Base-by-base conservation (phyloP, 2,888 invertebrate genomes). In the Eledone cirrhosa region DNA sequence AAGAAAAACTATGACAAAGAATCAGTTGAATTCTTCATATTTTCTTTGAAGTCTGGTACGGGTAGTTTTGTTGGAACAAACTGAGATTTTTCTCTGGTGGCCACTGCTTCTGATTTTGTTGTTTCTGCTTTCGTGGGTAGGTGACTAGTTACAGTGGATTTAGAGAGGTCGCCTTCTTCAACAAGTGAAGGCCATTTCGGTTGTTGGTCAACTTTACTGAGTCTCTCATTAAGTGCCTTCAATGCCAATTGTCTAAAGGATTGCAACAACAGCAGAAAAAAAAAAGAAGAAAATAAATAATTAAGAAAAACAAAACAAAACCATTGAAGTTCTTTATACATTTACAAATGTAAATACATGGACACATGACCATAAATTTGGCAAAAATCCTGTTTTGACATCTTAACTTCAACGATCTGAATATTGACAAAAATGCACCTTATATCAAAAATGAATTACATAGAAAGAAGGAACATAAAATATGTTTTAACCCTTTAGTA, bases 171-270 rank as follows among this genome's bases (percentile, higher is more conserved):
- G 47, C 85, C 85, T 33, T 87, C 87, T 53, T 89, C 90, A 29
- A 88, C 88, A 82, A 90, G 82, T 16, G 87, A 84, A 0, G 90
- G 90, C 90, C 90, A 90, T 69, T 79, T 85, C 1, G 86, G 82
- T 22, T 82, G 80, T 27, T 85, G 82, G 24, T 86, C 86, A 2
- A 85, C 82, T 83, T 90, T 90, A 80, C 85, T 89, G 72, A 97
- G 92, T 85, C 97, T 93, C 92, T 97, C 97, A 90, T 96, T 97
- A 82, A 98, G 92, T 3, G 97, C 97, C 91, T 97, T 98, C 82
- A 98, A 92, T 48, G 98, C 98, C 87, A 97, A 96, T 95, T 97
- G 97, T 88, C 97, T 97, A 92, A 8, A 93, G 93, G 80, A 84
- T 41, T 41, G 41, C 41, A 41, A 41, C 41, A 41, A 41, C 5